These are phyloP conservation scores for Aegotheles bennettii DNA, from an alignment of 2,113 vertebrate species.

Conservation along the genomic window DNA sequence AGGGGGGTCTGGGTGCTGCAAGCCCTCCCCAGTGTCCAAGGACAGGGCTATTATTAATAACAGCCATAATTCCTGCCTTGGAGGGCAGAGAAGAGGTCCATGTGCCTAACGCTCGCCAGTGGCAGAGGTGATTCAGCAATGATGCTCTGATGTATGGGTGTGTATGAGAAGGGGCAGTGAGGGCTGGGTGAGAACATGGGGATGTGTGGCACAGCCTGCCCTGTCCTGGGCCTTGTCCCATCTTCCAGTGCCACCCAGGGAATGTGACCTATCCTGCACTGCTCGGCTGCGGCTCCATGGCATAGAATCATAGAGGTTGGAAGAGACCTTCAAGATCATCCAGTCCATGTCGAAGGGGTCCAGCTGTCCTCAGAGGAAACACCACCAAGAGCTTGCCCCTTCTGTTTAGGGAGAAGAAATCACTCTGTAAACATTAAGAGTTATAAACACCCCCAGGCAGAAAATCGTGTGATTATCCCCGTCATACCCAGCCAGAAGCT, in stretches of 20 bases:
- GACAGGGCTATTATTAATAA: too few species aligned
- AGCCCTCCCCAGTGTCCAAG: too few species aligned
- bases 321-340: too few species aligned
- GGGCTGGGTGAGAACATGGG: rapidly evolving
- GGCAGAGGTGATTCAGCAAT: rapidly evolving
- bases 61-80: too few species aligned
- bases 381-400: not conserved
- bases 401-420: not conserved
- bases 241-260: not conserved
- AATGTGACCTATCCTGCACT: rapidly evolving
- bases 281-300: rapidly evolving
- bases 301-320: too few species aligned
- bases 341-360: rapidly evolving
- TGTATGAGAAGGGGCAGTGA: rapidly evolving
- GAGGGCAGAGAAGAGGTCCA: too few species aligned
- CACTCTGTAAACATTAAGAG: rapidly evolving
- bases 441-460: not conserved
- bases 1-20: too few species aligned
- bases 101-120: too few species aligned
- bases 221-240: not conserved
- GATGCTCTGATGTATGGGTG: too few species aligned
- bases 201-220: not conserved
- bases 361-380: not conserved
- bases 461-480: not conserved
- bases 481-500: not conserved